These are phyloP conservation scores for Ectropis grisescens DNA, from an alignment of 1,140 invertebrate genomes.

Conservation along the genomic window DNA sequence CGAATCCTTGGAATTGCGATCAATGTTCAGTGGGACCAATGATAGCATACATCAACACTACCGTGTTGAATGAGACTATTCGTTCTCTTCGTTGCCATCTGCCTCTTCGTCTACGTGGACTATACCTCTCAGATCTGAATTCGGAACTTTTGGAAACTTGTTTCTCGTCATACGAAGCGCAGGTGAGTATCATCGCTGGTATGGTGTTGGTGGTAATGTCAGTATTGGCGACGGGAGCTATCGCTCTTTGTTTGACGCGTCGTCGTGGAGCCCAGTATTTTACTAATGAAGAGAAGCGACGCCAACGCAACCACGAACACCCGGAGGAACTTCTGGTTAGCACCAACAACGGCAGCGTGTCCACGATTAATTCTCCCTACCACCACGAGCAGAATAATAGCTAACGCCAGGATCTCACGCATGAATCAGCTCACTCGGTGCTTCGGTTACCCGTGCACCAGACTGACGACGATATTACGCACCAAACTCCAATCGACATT, in stretches of 20 bases:
- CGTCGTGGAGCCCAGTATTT: constrained; percentile 80
- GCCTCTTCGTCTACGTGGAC: constrained; percentile 65
- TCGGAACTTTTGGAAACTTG: constrained; percentile 69
- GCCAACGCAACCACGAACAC: constrained; percentile 68
- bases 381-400: constrained; percentile 43
- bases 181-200: constrained; percentile 72
- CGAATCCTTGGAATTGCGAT: constrained; percentile 79
- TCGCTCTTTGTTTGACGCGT: constrained; percentile 71
- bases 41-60: constrained; percentile 65
- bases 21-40: constrained; percentile 73
- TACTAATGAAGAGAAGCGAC: constrained; percentile 77
- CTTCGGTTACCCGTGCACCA: too few relatives aligned
- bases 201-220: constrained; percentile 69
- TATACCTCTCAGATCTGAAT: constrained; percentile 60
- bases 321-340: constrained; percentile 40
- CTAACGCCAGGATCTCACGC: constrained; percentile 36
- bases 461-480: too few relatives aligned
- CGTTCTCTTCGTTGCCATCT: constrained; percentile 65
- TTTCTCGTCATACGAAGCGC: constrained; percentile 62
- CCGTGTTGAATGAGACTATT: constrained; percentile 66
- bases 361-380: constrained; percentile 54
- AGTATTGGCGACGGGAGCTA: constrained; percentile 63
- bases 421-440: too few relatives aligned
- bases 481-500: too few relatives aligned
- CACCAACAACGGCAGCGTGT: constrained; percentile 44